Evolutionary conservation across 2,797 vertebrate genomes (phyloP).

Genomic region (Numenius phaeopus): DNA sequence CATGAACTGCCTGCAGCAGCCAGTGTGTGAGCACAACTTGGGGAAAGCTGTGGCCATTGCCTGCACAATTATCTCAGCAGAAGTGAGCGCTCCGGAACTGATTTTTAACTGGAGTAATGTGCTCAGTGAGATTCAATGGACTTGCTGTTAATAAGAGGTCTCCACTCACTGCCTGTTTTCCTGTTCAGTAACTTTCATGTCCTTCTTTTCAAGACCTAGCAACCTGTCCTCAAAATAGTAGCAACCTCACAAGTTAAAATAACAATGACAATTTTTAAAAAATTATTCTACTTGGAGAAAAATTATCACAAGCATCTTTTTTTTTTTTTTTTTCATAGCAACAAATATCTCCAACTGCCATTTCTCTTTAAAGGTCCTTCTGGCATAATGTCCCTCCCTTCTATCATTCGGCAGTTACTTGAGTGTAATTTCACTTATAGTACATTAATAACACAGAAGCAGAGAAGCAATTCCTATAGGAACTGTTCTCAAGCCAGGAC

Average conservation of each 20-base stretch:
- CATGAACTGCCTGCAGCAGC: not conserved
- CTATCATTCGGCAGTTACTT: not conserved
- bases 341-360: not conserved
- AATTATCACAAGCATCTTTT: not conserved
- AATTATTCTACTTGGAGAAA: not conserved
- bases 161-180: not conserved
- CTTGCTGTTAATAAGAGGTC: not conserved
- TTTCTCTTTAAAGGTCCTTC: not conserved
- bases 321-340: not conserved
- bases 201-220: not conserved
- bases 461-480: not conserved
- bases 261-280: not conserved
- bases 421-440: not conserved
- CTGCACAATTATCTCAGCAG: not conserved
- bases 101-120: not conserved
- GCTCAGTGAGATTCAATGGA: not conserved
- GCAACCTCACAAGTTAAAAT: rapidly evolving
- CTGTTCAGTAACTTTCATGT: not conserved
- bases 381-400: not conserved
- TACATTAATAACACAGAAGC: not conserved
- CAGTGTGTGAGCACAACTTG: rapidly evolving
- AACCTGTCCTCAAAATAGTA: not conserved
- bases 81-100: not conserved
- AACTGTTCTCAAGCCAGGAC: not conserved
- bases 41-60: not conserved